A percentile compares a stretch with the other conserved stretches of the same genome.
Conservation (phyloP, 2,113 vertebrate species). For the Brienomyrus longianalis region DNA sequence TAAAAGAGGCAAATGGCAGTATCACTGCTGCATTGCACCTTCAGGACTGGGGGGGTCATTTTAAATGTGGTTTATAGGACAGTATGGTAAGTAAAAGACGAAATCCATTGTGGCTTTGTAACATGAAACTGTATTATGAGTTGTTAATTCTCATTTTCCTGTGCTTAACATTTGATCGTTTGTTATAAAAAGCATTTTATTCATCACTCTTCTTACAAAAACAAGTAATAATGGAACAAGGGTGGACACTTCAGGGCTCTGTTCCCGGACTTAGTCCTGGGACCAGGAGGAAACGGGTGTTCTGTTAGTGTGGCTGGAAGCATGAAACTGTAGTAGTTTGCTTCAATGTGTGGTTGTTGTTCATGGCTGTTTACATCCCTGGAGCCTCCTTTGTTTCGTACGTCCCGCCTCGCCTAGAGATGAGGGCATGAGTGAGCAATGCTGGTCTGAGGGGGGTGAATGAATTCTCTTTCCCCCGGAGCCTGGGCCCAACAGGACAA, state of each 20-base stretch:
- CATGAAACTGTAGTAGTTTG: background rate
- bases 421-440: background rate
- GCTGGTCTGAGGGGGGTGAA: background rate
- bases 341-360: background rate
- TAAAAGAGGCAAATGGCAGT: background rate
- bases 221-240: background rate
- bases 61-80: background rate
- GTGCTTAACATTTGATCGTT: background rate
- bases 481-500: background rate
- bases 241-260: background rate
- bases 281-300: background rate
- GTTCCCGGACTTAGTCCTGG: background rate
- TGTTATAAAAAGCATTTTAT: background rate
- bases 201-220: background rate
- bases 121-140: background rate
- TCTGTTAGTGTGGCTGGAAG: background rate
- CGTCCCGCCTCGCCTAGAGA: background rate
- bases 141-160: background rate
- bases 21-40: background rate
- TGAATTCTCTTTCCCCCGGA: conserved; percentile 8
- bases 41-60: background rate
- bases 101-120: background rate
- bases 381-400: background rate
- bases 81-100: background rate
- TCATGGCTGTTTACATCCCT: background rate